Base-by-base conservation (phyloP, 2,113 vertebrate species). In the Felis chaus region DNA sequence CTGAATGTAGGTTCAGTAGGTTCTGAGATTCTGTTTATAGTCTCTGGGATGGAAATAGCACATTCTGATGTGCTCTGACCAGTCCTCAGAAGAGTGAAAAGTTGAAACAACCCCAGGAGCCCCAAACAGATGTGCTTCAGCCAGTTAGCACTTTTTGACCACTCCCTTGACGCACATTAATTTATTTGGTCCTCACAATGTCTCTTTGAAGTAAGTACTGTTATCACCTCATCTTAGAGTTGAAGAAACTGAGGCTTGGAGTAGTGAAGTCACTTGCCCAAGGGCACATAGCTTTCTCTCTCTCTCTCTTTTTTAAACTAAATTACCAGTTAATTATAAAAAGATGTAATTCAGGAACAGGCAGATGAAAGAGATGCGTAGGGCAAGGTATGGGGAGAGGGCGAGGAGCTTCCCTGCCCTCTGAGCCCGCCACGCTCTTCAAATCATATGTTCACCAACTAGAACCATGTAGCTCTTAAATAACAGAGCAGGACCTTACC, bases 141-240 rank as follows among this genome's bases (percentile, higher is more conserved):
- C 92, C 78, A 50, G 71, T 95, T 74, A 50, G 45, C 4, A 29
- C 79, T 91, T 89, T 41, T 36, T 41, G 36, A 73, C 79, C 10
- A 63, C 73, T 83, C 95, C 85, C 45, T 81, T 66, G 55, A 86
- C 1, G 2, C 13, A 0, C 85, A 33, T 69, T 89, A 83, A 81
- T 90, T 63, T 68, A 79, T 63, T 69, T 94, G 88, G 76, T 78
- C 41, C 68, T 94, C 84, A 63, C 39, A 36, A 2, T 31, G 16
- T 55, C 39, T 87, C 89, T 98, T 79, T 95, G 86, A 97, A 94
- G 71, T 78, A 36, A 89, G 53, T 82, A 45, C 50, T 86, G 12
- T 94, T 93, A 89, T 91, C 93, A 69, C 33, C 18, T 21, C 23
- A 82, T 95, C 78, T 86, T 48, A 95, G 18, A 91, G 57, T 36